Conservation (phyloP, 2,113 vertebrate species). For the Oncorhynchus nerka region DNA sequence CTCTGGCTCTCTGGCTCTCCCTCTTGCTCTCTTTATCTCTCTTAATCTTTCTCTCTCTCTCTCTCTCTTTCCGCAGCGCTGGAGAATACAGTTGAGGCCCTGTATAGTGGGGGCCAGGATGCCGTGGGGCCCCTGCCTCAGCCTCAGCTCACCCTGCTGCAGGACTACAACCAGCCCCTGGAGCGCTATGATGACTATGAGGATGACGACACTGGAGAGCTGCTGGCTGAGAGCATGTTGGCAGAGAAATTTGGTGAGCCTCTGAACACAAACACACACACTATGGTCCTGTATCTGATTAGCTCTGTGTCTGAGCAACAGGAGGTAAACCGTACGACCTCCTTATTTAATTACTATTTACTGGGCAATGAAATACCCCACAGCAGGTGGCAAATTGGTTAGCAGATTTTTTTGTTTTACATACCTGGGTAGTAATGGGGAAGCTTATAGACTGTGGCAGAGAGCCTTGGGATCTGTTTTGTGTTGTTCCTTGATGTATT, state of each 20-base stretch:
- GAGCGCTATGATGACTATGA: slow-evolving; percentile 82
- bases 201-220: slow-evolving; percentile 76
- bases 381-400: slow-evolving; percentile 7
- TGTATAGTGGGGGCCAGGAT: slow-evolving; percentile 63
- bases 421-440: slow-evolving; percentile 27
- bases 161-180: slow-evolving; percentile 75
- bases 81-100: slow-evolving; percentile 68
- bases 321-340: slow-evolving; percentile 33
- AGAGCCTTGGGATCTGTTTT: slow-evolving; percentile 22
- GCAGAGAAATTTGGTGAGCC: slow-evolving; percentile 84
- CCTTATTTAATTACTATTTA: slow-evolving; percentile 17
- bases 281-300: slow-evolving; percentile 22
- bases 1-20: neutral
- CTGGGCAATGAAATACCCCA: slow-evolving; percentile 15
- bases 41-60: neutral
- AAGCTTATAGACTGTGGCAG: slow-evolving; percentile 24
- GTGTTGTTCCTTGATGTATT: neutral
- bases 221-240: slow-evolving; percentile 84
- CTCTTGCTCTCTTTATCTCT: no score
- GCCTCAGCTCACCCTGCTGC: slow-evolving; percentile 80
- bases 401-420: neutral
- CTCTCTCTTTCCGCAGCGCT: slow-evolving; percentile 63
- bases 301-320: neutral
- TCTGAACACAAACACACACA: slow-evolving; percentile 25
- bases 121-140: slow-evolving; percentile 51